These are phyloP conservation scores for Oscarella lobularis DNA, from an alignment of 37 sponge, comb jelly and placozoan genomes.

Conservation along the genomic window DNA sequence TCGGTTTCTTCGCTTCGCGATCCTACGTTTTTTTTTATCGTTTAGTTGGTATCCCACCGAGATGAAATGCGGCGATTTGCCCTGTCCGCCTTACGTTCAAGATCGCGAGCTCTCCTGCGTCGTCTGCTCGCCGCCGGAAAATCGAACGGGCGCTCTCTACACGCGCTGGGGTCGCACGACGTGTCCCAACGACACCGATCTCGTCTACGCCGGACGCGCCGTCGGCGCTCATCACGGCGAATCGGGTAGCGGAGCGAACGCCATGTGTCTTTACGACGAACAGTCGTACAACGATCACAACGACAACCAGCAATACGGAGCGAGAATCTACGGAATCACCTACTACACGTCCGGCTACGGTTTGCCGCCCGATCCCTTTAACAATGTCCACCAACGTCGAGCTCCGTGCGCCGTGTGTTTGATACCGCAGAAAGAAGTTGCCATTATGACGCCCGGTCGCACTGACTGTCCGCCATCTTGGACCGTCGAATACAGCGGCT, in stretches of 20 bases:
- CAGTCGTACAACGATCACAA: neutral
- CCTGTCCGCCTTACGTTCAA: neutral
- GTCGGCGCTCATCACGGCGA: neutral
- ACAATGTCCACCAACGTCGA: neutral
- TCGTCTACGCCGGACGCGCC: constrained; percentile 19
- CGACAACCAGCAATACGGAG: neutral
- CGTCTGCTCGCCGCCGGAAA: neutral
- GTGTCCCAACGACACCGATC: constrained; percentile 21
- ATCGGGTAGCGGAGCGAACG: constrained; percentile 7
- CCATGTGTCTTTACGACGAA: constrained; percentile 7
- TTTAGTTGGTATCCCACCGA: neutral
- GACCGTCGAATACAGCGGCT: constrained; percentile 18
- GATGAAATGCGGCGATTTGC: neutral
- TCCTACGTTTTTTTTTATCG: too few relatives aligned
- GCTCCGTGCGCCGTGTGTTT: constrained; percentile 18
- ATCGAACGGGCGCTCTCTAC: constrained; percentile 10
- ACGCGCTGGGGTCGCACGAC: constrained; percentile 15
- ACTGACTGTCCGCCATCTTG: constrained; percentile 8
- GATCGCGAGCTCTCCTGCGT: neutral
- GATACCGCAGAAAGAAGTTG: neutral
- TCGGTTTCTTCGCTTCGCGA: neutral
- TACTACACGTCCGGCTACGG: neutral
- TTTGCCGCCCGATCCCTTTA: neutral
- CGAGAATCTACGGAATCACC: neutral
- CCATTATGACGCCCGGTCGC: constrained; percentile 8